These are phyloP conservation scores for Eurytoma adleriae DNA, from an alignment of 2,888 invertebrate species.

Conservation along the genomic window DNA sequence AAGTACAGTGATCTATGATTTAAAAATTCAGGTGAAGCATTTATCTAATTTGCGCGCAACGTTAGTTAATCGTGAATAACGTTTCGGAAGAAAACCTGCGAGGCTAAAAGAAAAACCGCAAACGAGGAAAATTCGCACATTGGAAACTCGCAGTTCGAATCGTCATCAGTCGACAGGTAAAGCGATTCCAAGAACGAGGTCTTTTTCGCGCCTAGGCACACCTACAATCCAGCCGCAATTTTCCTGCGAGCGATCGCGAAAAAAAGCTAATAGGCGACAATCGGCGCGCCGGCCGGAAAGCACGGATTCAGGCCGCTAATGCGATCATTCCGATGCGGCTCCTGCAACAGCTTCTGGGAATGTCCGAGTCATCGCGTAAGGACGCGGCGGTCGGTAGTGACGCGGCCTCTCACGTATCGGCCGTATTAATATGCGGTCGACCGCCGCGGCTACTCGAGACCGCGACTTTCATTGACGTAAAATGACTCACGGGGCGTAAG, in stretches of 20 bases:
- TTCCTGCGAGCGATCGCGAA: not conserved
- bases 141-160: no score
- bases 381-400: not conserved
- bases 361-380: not conserved
- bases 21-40: no score
- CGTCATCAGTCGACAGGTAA: not conserved
- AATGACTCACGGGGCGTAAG: slow-evolving; percentile 34
- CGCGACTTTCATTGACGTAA: slow-evolving; percentile 40
- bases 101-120: no score
- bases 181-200: no score
- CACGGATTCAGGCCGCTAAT: not conserved
- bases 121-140: no score
- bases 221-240: not conserved
- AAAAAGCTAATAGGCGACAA: not conserved
- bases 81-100: no score
- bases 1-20: no score
- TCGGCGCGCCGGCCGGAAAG: not conserved
- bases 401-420: not conserved
- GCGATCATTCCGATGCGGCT: slow-evolving; percentile 20
- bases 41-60: no score
- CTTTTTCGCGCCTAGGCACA: not conserved
- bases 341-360: slow-evolving; percentile 27
- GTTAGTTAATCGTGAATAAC: no score
- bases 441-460: not conserved
- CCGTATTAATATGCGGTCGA: slow-evolving; percentile 13